Conservation (phyloP, 2,113 vertebrate species). For the Desmodus rotundus region DNA sequence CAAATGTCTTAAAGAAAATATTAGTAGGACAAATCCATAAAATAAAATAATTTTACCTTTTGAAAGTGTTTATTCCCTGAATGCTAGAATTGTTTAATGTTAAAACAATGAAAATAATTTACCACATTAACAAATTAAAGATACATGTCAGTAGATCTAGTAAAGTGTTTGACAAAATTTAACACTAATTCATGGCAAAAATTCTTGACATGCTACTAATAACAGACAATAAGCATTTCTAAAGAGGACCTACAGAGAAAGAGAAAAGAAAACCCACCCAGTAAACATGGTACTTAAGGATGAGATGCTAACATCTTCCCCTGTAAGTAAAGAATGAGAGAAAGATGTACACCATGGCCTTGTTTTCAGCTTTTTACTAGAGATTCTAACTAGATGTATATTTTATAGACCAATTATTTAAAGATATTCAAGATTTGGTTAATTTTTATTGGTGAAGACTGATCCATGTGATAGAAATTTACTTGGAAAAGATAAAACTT, state of each 20-base stretch:
- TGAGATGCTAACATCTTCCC: not conserved
- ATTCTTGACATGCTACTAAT: not conserved
- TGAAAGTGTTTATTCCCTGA: not conserved
- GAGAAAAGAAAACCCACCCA: not conserved
- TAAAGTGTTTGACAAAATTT: not conserved
- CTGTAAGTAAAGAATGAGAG: not conserved
- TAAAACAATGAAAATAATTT: not conserved
- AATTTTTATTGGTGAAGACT: too few relatives aligned
- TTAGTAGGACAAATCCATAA: not conserved
- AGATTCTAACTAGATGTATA: not conserved
- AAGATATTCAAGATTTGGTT: too few relatives aligned
- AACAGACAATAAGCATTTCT: not conserved
- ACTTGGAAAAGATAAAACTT: too few relatives aligned
- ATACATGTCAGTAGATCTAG: not conserved
- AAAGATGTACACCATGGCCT: not conserved
- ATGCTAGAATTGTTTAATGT: not conserved
- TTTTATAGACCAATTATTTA: too few relatives aligned
- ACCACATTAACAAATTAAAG: not conserved
- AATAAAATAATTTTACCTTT: not conserved
- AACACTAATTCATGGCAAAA: not conserved
- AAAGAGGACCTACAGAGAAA: not conserved
- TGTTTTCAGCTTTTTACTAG: not conserved
- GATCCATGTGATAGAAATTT: too few relatives aligned
- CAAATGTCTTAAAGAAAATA: not conserved
- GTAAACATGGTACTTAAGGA: not conserved